Evolutionary conservation across 2,797 vertebrate species (phyloP).

Genomic region (Cottoperca gobio): DNA sequence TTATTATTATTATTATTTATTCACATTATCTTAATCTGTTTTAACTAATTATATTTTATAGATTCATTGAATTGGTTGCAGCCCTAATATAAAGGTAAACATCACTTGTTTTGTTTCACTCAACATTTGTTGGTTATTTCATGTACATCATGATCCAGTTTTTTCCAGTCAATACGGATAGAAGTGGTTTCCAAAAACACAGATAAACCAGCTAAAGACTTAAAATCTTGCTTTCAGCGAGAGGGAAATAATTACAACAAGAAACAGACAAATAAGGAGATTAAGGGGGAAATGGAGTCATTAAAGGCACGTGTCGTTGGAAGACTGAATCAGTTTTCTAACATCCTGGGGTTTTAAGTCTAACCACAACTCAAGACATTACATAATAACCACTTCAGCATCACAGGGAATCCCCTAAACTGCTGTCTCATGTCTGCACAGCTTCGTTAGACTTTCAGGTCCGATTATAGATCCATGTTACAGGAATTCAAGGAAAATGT

Average conservation of each 20-base stretch:
- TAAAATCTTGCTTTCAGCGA: conserved; percentile 6
- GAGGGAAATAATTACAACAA: conserved; percentile 16
- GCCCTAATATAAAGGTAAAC: background rate
- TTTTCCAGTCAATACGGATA: background rate
- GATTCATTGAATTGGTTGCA: background rate
- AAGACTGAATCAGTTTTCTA: conserved; percentile 47
- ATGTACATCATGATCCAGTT: background rate
- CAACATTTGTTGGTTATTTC: background rate
- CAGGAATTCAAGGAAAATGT: conserved; percentile 54
- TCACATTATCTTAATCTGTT: background rate
- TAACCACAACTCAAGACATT: conserved; percentile 55
- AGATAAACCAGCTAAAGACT: conserved; percentile 5
- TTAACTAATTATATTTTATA: background rate
- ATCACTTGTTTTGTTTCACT: background rate
- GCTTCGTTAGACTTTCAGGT: conserved; percentile 27
- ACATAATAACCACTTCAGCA: conserved; percentile 60
- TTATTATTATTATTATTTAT: too few relatives aligned
- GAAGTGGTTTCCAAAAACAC: conserved; percentile 15
- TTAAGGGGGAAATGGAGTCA: conserved; percentile 35
- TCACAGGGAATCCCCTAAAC: conserved; percentile 68
- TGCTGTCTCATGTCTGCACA: conserved; percentile 59
- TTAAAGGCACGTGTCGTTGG: conserved; percentile 35
- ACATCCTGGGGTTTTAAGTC: conserved; percentile 61
- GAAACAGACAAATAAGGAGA: conserved; percentile 38
- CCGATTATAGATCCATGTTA: background rate